Evolutionary conservation across 1,140 invertebrate genomes (phyloP).

Genomic region (Magallana angulata): DNA sequence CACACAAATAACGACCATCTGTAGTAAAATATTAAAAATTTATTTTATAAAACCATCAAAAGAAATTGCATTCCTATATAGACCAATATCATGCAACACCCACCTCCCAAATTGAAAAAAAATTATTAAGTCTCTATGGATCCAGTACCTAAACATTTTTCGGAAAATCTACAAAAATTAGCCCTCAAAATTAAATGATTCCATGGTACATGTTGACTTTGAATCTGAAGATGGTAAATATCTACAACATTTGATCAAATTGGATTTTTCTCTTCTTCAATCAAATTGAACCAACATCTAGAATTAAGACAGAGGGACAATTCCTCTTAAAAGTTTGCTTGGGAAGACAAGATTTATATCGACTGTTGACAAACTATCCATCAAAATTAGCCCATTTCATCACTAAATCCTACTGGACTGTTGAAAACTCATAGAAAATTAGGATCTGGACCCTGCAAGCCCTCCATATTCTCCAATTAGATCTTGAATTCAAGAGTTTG

Average conservation of each 20-base stretch:
- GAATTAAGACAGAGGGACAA: background rate
- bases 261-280: background rate
- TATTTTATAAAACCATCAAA: too few relatives aligned
- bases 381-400: background rate
- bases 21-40: too few relatives aligned
- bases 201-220: too few relatives aligned
- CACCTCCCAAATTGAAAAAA: too few relatives aligned
- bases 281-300: background rate
- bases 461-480: background rate
- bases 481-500: background rate
- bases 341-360: background rate
- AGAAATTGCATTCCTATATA: too few relatives aligned
- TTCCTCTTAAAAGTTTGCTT: background rate
- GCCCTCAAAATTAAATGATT: too few relatives aligned
- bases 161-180: too few relatives aligned
- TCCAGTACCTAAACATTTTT: too few relatives aligned
- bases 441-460: background rate
- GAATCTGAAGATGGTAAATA: background rate
- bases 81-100: too few relatives aligned
- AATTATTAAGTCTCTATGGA: too few relatives aligned
- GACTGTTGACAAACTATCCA: background rate
- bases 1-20: too few relatives aligned
- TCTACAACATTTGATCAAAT: background rate
- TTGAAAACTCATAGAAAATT: conserved; percentile 1
- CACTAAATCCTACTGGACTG: background rate